Percentiles rank a stretch among this genome's conserved stretches.
Evolutionary conservation across 2,888 invertebrate species (phyloP).

Genomic region (Noctua janthina): DNA sequence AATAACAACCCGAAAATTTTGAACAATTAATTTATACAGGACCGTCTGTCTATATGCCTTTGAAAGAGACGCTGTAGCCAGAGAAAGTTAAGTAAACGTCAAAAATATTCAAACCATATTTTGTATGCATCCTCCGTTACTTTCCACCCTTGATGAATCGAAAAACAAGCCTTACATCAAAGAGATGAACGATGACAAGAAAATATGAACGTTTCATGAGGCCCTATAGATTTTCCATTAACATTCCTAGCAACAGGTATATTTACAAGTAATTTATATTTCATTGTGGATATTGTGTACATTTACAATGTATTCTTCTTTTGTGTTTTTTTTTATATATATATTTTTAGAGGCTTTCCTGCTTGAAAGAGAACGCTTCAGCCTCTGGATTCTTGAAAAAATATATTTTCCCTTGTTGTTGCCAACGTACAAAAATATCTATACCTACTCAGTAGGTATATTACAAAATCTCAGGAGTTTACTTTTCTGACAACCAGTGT

Average conservation of each 20-base stretch:
- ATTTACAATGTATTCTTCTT: neutral
- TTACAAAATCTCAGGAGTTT: neutral
- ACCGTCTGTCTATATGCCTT: constrained; percentile 21
- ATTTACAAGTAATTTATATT: constrained; percentile 5
- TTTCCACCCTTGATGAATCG: constrained; percentile 36
- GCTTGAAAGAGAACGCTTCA: neutral
- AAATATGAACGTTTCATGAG: constrained; percentile 14
- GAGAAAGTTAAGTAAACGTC: constrained; percentile 11
- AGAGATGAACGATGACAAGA: constrained; percentile 25
- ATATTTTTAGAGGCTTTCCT: neutral
- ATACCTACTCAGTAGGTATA: neutral
- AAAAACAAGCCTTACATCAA: constrained; percentile 47
- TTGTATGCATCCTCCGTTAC: constrained; percentile 15
- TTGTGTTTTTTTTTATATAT: neutral
- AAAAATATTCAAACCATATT: constrained; percentile 26
- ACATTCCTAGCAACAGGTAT: neutral
- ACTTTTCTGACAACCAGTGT: too few species aligned
- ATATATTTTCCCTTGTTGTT: neutral
- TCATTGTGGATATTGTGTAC: neutral
- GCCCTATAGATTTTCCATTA: constrained; percentile 12
- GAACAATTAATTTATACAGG: constrained; percentile 27
- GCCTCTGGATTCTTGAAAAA: neutral
- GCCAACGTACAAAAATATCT: neutral
- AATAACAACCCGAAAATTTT: constrained; percentile 21
- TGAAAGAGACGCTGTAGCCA: neutral